Base-by-base conservation (phyloP, 2,797 vertebrate species). In the Hydrolagus colliei region DNA sequence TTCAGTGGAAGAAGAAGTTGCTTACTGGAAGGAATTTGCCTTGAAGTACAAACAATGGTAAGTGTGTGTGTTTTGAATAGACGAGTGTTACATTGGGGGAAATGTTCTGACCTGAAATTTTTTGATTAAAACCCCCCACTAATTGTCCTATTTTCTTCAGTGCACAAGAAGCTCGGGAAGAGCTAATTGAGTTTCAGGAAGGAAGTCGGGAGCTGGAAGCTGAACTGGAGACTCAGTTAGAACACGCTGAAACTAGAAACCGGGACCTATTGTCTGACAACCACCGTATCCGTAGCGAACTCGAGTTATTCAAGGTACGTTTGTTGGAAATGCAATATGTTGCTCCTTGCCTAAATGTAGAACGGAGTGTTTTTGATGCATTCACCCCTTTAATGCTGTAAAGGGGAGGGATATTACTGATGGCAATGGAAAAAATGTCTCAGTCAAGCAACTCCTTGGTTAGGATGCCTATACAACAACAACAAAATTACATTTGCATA, bases 121-220 rank as follows among this genome's bases (percentile, higher is more conserved):
- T 5, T 13, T 4, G 52, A 63, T 27, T 11, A 4, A 27, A 32
- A 32, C 35, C 4, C 71, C 11, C 22, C 6, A 22, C 22, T 32
- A 27, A 32, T 63, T 63, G 41, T 52, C 41, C 87, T 88, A 89
- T 72, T 22, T 72, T 71, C 18, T 71, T 6, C 87, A 98, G 98
- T 90, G 95, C 95, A n/a, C 94, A 96, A 5, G 95, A 94, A 52
- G 90, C 94, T 0, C 96, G 95, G 86, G 97, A 96, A 76, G 97
- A 99, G 73, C 88, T 99, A 87, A 95, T 95, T 87, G 98, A 99
- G 88, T 99, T 99, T 90, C 97, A 98, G 87, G 97, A 97, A 92
- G 97, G 97, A 91, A 99, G 98, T 91, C 92, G 96, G 63, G 98
- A 99, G 87, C 98, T 98, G 61, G 98, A 99, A 88, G 97, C 97